These are phyloP conservation scores for Archaeoteleia sp. DNA, from an alignment of 2,888 invertebrate genomes.

Conservation along the genomic window DNA sequence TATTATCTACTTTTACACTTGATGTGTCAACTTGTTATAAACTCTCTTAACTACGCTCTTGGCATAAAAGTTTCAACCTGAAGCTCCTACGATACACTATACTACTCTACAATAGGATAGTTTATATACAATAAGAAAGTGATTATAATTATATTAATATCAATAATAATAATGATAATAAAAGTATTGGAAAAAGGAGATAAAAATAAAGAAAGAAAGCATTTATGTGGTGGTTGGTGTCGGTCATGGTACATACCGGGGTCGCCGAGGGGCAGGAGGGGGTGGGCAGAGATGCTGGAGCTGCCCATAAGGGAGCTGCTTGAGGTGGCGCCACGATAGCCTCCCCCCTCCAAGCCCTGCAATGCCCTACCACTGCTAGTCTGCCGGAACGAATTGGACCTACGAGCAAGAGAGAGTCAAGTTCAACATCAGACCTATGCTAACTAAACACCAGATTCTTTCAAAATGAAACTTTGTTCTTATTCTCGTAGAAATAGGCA, in stretches of 20 bases:
- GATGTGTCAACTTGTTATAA: background rate
- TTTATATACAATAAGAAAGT: constrained; percentile 21
- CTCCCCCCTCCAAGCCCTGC: constrained; percentile 82
- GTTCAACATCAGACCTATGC: constrained; percentile 75
- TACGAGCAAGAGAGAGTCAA: constrained; percentile 79
- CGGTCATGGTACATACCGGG: constrained; percentile 76
- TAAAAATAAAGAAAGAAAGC: constrained; percentile 54
- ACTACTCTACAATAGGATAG: constrained; percentile 38
- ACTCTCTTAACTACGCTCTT: constrained; percentile 1
- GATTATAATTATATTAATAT: constrained; percentile 13
- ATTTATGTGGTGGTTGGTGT: constrained; percentile 66
- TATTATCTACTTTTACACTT: background rate
- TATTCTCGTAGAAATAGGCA: constrained; percentile 1
- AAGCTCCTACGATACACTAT: constrained; percentile 49
- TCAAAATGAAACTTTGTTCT: constrained; percentile 34
- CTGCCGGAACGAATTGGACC: constrained; percentile 96
- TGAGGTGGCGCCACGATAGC: constrained; percentile 78
- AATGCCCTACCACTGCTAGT: constrained; percentile 77
- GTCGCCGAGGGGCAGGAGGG: constrained; percentile 91
- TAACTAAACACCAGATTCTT: constrained; percentile 68
- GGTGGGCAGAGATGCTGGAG: constrained; percentile 94
- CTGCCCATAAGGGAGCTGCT: constrained; percentile 82
- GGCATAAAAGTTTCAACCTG: constrained; percentile 18
- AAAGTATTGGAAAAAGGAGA: constrained; percentile 42
- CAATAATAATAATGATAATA: background rate